phyloP scores from a whole-genome alignment of 1,140 invertebrate species.

The Rhyzopertha dominica region DNA sequence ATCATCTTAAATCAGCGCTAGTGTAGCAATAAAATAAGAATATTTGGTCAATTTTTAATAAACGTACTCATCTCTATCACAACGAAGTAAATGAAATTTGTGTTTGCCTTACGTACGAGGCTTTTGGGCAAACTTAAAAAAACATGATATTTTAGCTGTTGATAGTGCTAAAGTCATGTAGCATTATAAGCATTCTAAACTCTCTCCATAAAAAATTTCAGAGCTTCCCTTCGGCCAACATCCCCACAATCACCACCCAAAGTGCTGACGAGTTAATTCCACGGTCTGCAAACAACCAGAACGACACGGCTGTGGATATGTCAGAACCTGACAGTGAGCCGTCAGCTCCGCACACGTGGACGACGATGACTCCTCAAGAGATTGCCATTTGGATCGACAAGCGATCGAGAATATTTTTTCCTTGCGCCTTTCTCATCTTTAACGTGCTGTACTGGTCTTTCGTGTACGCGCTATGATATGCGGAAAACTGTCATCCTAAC shows the following conservation, averaged over 20 bases:
- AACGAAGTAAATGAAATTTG: too few relatives aligned
- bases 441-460: conserved; percentile 84
- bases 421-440: conserved; percentile 71
- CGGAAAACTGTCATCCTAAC: too few relatives aligned
- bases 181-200: conserved; percentile 13
- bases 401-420: conserved; percentile 72
- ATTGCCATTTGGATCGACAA: conserved; percentile 83
- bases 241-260: conserved; percentile 60
- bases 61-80: too few relatives aligned
- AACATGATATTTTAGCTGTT: too few relatives aligned
- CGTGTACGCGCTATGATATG: conserved; percentile 47
- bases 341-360: conserved; percentile 52
- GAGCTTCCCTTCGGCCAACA: conserved; percentile 59
- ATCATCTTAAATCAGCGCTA: too few relatives aligned
- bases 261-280: conserved; percentile 54
- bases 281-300: conserved; percentile 10
- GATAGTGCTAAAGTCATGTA: neutral
- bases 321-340: conserved; percentile 27
- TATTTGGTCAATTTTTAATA: too few relatives aligned
- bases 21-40: too few relatives aligned
- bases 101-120: too few relatives aligned
- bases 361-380: conserved; percentile 80
- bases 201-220: conserved; percentile 48
- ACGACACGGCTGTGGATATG: conserved; percentile 29
- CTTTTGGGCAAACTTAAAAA: too few relatives aligned